These are phyloP conservation scores for Channa striata DNA, from an alignment of 2,797 vertebrate species.

Conservation along the genomic window DNA sequence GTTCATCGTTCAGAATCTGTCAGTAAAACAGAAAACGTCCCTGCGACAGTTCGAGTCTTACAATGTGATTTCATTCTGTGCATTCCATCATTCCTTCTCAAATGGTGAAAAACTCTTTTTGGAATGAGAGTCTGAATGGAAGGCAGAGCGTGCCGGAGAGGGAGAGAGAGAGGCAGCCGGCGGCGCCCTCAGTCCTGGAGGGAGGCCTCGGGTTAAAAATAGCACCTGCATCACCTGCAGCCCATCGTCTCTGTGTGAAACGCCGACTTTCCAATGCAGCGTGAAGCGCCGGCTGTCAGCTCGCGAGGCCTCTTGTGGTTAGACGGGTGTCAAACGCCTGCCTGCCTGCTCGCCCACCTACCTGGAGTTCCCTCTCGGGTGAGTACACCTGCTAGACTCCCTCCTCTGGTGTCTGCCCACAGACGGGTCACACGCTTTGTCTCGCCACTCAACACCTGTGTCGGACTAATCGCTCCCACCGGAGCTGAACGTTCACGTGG, in stretches of 20 bases:
- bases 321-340: slow-evolving; percentile 73
- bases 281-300: slow-evolving; percentile 65
- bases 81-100: slow-evolving; percentile 5
- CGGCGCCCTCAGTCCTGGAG: slow-evolving; percentile 34
- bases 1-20: background rate
- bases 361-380: slow-evolving; percentile 49
- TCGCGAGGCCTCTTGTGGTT: slow-evolving; percentile 55
- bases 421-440: slow-evolving; percentile 58
- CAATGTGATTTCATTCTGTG: slow-evolving; percentile 3
- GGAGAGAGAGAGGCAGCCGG: background rate
- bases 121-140: background rate
- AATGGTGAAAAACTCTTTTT: slow-evolving; percentile 9
- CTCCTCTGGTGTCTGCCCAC: slow-evolving; percentile 11
- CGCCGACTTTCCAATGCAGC: slow-evolving; percentile 63
- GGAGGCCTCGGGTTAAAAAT: slow-evolving; percentile 67
- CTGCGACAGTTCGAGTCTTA: background rate
- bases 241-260: slow-evolving; percentile 66
- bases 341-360: slow-evolving; percentile 42
- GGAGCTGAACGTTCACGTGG: slow-evolving; percentile 52
- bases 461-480: slow-evolving; percentile 62
- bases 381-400: slow-evolving; percentile 48
- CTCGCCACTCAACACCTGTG: slow-evolving; percentile 47
- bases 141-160: background rate
- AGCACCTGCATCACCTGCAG: slow-evolving; percentile 64
- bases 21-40: too few relatives aligned